Conservation (phyloP, 2,888 invertebrate species). For the Leptopilina drosophilae region DNA sequence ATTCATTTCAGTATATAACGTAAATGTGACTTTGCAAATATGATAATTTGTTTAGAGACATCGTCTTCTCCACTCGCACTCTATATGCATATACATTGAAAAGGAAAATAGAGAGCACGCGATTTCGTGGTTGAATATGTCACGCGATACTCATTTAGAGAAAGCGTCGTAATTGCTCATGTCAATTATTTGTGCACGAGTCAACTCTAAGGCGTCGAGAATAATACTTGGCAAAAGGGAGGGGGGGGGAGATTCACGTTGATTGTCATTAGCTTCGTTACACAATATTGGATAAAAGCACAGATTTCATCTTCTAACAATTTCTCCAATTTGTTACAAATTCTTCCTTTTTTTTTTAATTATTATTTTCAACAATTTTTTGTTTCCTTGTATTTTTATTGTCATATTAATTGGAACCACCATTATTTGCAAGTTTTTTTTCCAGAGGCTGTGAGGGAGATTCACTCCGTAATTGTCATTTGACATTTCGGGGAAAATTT, state of each 20-base stretch:
- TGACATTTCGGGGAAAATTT: too few species aligned
- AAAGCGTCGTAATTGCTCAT: conserved; percentile 38
- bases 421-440: too few species aligned
- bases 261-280: conserved; percentile 30
- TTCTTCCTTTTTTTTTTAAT: not conserved
- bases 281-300: conserved; percentile 21
- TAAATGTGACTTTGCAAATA: conserved; percentile 39
- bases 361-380: too few species aligned
- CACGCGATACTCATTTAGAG: conserved; percentile 41
- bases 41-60: conserved; percentile 38
- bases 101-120: conserved; percentile 27
- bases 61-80: conserved; percentile 27
- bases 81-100: too few species aligned
- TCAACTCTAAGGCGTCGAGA: conserved; percentile 28
- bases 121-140: conserved; percentile 34
- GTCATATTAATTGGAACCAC: too few species aligned
- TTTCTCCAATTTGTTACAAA: conserved; percentile 5
- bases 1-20: conserved; percentile 22
- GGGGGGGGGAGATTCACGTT: not conserved
- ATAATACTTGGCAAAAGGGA: not conserved
- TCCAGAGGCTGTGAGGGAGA: too few species aligned
- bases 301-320: conserved; percentile 13
- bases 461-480: too few species aligned
- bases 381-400: too few species aligned
- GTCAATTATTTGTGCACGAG: conserved; percentile 37